These are phyloP conservation scores for Bombyx mandarina DNA, from an alignment of 1,140 invertebrate genomes.

Conservation along the genomic window DNA sequence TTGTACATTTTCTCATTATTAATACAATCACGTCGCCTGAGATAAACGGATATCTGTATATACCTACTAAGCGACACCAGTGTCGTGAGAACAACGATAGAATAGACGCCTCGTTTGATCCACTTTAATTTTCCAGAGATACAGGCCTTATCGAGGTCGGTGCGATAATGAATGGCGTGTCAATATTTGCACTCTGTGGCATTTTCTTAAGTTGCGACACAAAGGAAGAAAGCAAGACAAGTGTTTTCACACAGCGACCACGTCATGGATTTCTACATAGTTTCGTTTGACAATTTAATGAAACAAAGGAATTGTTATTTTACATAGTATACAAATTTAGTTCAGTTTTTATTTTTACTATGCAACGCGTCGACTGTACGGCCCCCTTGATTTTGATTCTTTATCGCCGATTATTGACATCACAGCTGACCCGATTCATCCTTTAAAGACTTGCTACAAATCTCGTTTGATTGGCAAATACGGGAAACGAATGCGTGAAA, in stretches of 20 bases:
- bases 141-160: constrained; percentile 54
- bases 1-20: constrained; percentile 39
- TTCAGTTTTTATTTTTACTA: too few species aligned
- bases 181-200: constrained; percentile 48
- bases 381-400: too few species aligned
- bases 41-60: constrained; percentile 31
- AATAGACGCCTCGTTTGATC: constrained; percentile 50
- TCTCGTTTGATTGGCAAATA: too few species aligned
- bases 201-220: constrained; percentile 18
- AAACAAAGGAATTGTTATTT: too few species aligned
- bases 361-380: too few species aligned
- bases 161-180: constrained; percentile 50
- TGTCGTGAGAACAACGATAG: constrained; percentile 57
- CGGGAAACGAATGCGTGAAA: too few species aligned
- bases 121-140: constrained; percentile 53
- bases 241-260: constrained; percentile 10
- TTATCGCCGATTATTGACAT: too few species aligned
- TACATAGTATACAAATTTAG: too few species aligned
- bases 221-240: constrained; percentile 25
- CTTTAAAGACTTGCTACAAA: too few species aligned
- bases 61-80: background rate
- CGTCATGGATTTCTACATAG: too few species aligned
- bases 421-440: too few species aligned
- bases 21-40: constrained; percentile 52
- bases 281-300: too few species aligned